A percentile compares a stretch with the other conserved stretches of the same genome.
These are phyloP conservation scores for Drosophila repletoides DNA, from an alignment of 1,140 invertebrate species.

Conservation along the genomic window DNA sequence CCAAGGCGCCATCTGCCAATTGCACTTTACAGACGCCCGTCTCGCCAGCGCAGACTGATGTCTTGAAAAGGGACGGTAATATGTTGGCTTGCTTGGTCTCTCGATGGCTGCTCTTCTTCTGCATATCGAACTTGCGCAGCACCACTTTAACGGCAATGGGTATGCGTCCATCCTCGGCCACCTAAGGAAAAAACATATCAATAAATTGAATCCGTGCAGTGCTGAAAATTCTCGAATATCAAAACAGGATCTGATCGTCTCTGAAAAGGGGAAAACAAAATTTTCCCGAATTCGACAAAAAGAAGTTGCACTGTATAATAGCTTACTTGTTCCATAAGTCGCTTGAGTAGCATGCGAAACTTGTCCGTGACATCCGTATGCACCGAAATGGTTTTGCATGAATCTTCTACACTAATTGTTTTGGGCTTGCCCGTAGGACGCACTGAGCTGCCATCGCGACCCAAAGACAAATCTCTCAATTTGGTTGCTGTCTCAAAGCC, in stretches of 20 bases:
- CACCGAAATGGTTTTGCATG: conserved; percentile 87
- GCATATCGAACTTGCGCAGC: conserved; percentile 86
- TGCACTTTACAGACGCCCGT: conserved; percentile 78
- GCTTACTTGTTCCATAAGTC: conserved; percentile 85
- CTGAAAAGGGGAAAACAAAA: no score
- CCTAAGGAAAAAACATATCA: conserved; percentile 68
- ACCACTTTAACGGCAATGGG: conserved; percentile 89
- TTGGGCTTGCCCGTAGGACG: conserved; percentile 87
- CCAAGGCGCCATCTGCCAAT: conserved; percentile 84
- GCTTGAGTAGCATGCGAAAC: conserved; percentile 86
- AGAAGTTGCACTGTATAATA: no score
- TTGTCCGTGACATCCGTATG: conserved; percentile 88
- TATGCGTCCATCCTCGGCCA: conserved; percentile 89
- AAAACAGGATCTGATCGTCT: no score
- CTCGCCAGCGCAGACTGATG: conserved; percentile 82
- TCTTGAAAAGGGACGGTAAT: conserved; percentile 85
- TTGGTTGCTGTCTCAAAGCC: conserved; percentile 87
- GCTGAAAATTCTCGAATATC: no score
- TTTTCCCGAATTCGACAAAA: no score
- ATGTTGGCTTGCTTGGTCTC: conserved; percentile 89
- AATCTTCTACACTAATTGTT: conserved; percentile 89
- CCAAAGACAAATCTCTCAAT: conserved; percentile 87
- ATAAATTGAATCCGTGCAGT: no score
- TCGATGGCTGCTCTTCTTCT: conserved; percentile 85
- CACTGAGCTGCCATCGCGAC: conserved; percentile 87